phyloP scores from a whole-genome alignment of 2,113 vertebrate genomes.

The Suncus etruscus region DNA sequence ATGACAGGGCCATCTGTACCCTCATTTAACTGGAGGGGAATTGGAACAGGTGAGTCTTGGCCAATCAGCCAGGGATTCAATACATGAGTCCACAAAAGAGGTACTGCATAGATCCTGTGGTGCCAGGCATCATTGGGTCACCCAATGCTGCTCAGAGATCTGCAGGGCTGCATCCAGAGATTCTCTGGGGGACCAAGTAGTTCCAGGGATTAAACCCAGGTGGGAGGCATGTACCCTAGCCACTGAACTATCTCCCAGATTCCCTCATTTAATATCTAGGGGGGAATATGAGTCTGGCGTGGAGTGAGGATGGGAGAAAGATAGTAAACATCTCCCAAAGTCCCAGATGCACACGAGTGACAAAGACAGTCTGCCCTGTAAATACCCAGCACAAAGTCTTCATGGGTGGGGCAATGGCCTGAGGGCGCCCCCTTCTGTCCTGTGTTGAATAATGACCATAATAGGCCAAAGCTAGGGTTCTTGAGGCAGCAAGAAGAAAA shows the following conservation, averaged over 20 bases:
- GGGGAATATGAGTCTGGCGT: neutral
- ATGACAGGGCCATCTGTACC: neutral
- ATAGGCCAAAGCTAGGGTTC: neutral
- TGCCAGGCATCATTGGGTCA: no score
- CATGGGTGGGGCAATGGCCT: neutral
- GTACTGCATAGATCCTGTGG: no score
- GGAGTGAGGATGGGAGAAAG: neutral
- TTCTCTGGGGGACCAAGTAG: no score
- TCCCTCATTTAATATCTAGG: neutral
- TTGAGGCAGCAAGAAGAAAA: neutral
- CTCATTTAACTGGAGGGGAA: neutral
- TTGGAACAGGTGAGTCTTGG: no score
- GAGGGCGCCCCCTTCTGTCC: rapidly evolving
- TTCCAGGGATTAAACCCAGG: no score
- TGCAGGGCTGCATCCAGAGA: no score
- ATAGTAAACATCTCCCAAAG: neutral
- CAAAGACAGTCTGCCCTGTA: neutral
- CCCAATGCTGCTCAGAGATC: no score
- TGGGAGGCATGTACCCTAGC: no score
- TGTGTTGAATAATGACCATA: neutral
- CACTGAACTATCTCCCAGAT: no score
- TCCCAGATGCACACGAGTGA: neutral
- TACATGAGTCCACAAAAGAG: no score
- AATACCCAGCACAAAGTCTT: neutral
- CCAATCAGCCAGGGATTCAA: no score